Base-by-base conservation (phyloP, 2,888 invertebrate species). In the Nymphalis urticae region DNA sequence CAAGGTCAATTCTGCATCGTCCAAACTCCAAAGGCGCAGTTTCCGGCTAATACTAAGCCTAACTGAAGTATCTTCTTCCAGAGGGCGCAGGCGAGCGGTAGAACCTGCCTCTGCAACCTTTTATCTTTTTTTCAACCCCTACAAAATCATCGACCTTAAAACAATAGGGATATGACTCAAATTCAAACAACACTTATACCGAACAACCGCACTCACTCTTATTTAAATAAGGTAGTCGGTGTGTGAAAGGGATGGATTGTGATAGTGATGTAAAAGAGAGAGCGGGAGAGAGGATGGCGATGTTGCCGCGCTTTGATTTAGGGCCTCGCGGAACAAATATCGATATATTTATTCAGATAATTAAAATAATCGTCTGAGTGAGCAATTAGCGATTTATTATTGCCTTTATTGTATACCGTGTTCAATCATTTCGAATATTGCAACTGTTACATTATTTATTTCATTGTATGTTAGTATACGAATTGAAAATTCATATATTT, bases 221-320 rank as follows among this genome's bases (percentile, higher is more conserved):
- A 92, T 92, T 92, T 92, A 92, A 92, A 92, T 92, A 90, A 91
- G 90, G 90, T 89, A 91, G 90, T 88, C 85, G 77, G 81, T 80
- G 58, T 42, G 85, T 70, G 86, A 89, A 80, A 77, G 85, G 79
- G 89, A 87, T 72, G 76, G 79, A 69, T 68, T 72, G 76, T 76
- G 69, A 73, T 84, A 84, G 83, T 82, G 82, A 84, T 83, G 85
- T 73, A 2, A 56, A 82, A 75, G 84, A 75, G 75, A 65, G 81
- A 88, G 79, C 80, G 80, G 81, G 89, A 86, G 75, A 78, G 76
- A 75, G 61, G 82, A 85, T 79, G 71, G 83, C 84, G 83, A 86
- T 86, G 88, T 88, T 89, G 87, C 86, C 84, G 84, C 84, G 87
- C 81, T 88, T 85, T 85, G 83, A 78, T 67, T 66, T 86, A 89